Evolutionary conservation across 2,888 invertebrate species (phyloP).

Genomic region (Dasypolia templi): DNA sequence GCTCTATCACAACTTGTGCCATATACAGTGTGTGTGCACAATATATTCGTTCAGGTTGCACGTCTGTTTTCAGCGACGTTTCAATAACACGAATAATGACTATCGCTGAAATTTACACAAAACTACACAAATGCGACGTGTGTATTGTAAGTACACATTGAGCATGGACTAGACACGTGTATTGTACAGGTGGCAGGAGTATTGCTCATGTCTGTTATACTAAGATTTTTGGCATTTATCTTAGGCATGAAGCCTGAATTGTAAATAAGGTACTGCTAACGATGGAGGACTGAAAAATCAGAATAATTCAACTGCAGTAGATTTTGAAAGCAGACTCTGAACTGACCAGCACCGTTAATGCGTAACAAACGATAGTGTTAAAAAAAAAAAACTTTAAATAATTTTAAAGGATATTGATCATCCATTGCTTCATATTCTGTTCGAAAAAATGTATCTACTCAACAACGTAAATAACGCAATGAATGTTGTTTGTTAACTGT

Average conservation of each 20-base stretch:
- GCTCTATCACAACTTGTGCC: background rate
- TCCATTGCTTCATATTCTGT: no score
- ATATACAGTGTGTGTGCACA: slow-evolving; percentile 26
- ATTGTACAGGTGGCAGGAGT: background rate
- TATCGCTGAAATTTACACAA: slow-evolving; percentile 44
- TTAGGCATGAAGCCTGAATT: background rate
- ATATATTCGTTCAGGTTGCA: slow-evolving; percentile 46
- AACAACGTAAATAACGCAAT: no score
- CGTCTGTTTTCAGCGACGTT: slow-evolving; percentile 33
- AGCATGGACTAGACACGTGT: background rate
- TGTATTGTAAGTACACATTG: slow-evolving; percentile 22
- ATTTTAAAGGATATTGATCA: no score
- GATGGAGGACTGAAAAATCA: no score
- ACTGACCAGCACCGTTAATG: no score
- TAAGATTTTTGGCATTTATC: background rate
- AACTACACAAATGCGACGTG: slow-evolving; percentile 25
- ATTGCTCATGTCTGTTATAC: background rate
- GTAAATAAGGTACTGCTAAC: no score
- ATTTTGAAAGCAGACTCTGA: no score
- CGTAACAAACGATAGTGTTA: no score
- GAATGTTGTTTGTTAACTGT: no score
- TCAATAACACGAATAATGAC: slow-evolving; percentile 50
- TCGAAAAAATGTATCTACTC: no score
- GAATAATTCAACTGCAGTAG: no score
- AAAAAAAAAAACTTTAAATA: no score